A percentile compares a stretch with the other conserved stretches of the same genome.
These are phyloP conservation scores for Nephila pilipes DNA, from an alignment of 1,140 invertebrate species.

Conservation along the genomic window DNA sequence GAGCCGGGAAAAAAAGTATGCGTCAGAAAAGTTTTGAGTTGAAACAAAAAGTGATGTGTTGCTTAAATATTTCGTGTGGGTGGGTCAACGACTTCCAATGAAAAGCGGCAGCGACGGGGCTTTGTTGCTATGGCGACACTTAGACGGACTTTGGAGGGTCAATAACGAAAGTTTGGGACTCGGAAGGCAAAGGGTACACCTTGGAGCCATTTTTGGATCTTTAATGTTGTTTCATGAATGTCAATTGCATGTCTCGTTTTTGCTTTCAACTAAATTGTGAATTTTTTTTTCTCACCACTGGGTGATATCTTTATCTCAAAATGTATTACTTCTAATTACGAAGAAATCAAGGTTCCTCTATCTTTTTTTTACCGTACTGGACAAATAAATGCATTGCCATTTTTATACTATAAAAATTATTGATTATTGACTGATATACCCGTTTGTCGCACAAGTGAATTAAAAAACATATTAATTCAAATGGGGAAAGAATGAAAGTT, in stretches of 20 bases:
- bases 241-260: background rate
- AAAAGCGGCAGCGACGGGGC: background rate
- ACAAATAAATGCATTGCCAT: too few relatives aligned
- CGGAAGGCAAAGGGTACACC: background rate
- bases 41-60: background rate
- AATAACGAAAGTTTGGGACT: slow-evolving; percentile 28
- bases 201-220: slow-evolving; percentile 5
- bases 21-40: background rate
- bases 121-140: slow-evolving; percentile 26
- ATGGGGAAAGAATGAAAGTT: too few relatives aligned
- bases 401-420: too few relatives aligned
- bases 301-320: too few relatives aligned
- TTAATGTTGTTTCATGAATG: background rate
- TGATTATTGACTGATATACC: too few relatives aligned
- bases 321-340: too few relatives aligned
- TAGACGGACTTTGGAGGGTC: slow-evolving; percentile 34
- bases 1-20: background rate
- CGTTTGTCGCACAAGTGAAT: too few relatives aligned
- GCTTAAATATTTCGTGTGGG: background rate
- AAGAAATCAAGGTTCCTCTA: too few relatives aligned
- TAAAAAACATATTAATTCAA: too few relatives aligned
- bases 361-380: too few relatives aligned
- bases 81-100: slow-evolving; percentile 48
- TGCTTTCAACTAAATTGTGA: background rate
- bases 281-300: too few relatives aligned